These are phyloP conservation scores for Coccyzus lansbergi DNA, from an alignment of 2,797 vertebrate species.

Conservation along the genomic window DNA sequence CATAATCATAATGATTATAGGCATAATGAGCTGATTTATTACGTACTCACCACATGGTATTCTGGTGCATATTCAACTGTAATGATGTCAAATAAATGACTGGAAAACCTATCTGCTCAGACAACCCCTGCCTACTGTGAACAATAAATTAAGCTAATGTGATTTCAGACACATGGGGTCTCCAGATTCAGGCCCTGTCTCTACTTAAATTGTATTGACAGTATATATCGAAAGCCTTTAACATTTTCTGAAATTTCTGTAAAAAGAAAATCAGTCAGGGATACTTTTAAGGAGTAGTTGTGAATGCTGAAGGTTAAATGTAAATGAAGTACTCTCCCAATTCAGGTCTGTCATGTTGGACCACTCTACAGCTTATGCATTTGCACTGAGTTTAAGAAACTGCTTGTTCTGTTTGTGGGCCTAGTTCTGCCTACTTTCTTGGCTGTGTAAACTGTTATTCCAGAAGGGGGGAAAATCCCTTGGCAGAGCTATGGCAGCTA, in stretches of 20 bases:
- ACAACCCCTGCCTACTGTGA: not conserved
- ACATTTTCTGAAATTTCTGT: not conserved
- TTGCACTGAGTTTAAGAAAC: not conserved
- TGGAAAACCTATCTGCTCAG: constrained; percentile 27
- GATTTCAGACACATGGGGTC: not conserved
- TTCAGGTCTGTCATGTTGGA: not conserved
- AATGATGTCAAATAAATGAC: constrained; percentile 27
- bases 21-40: constrained; percentile 61
- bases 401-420: not conserved
- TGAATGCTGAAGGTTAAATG: not conserved
- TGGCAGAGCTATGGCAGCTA: not conserved
- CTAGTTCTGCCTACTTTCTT: not conserved
- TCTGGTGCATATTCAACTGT: constrained; percentile 40
- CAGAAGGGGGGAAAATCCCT: not conserved
- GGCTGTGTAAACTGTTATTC: not conserved
- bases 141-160: constrained; percentile 38
- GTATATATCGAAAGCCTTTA: not conserved
- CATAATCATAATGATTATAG: constrained; percentile 49
- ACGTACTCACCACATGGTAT: constrained; percentile 45
- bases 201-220: not conserved
- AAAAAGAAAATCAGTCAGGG: not conserved
- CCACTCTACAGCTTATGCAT: not conserved
- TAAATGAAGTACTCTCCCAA: not conserved
- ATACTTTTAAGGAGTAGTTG: not conserved
- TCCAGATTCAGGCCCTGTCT: not conserved